These are phyloP conservation scores for Tokudaia tokunoshimensis DNA, from an alignment of 2,797 vertebrate genomes.

Conservation along the genomic window DNA sequence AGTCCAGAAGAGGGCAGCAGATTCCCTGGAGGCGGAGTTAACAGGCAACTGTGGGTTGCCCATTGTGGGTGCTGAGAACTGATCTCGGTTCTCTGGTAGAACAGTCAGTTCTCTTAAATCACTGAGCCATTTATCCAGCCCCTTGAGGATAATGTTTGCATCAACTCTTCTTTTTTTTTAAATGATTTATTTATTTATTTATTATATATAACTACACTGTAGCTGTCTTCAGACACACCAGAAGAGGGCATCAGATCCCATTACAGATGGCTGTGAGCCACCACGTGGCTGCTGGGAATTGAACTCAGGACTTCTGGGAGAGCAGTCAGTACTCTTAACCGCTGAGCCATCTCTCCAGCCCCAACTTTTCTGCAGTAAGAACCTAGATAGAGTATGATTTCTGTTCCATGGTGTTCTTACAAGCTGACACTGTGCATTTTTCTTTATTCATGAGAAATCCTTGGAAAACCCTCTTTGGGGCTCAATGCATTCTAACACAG, in stretches of 20 bases:
- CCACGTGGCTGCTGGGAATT: too few species aligned
- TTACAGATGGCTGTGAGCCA: too few species aligned
- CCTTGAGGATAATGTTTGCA: neutral
- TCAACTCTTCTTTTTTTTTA: neutral
- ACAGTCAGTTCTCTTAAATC: neutral
- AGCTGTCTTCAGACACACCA: too few species aligned
- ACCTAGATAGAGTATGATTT: neutral
- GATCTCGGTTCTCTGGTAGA: neutral
- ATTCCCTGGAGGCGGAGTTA: neutral
- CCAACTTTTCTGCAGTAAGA: neutral
- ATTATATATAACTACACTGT: too few species aligned
- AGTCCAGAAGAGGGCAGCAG: neutral
- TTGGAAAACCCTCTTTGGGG: neutral
- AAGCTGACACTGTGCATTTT: neutral
- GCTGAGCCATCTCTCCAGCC: too few species aligned
- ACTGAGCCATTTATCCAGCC: too few species aligned
- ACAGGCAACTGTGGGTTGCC: neutral
- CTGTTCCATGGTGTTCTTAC: neutral
- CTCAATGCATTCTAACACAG: neutral
- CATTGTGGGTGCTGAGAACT: neutral
- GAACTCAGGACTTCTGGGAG: too few species aligned
- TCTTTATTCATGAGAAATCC: neutral
- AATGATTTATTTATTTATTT: too few species aligned
- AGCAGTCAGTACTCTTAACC: neutral
- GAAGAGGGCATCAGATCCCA: too few species aligned